Base-by-base conservation (phyloP, 1,140 invertebrate genomes). In the Sweltsa coloradensis region DNA sequence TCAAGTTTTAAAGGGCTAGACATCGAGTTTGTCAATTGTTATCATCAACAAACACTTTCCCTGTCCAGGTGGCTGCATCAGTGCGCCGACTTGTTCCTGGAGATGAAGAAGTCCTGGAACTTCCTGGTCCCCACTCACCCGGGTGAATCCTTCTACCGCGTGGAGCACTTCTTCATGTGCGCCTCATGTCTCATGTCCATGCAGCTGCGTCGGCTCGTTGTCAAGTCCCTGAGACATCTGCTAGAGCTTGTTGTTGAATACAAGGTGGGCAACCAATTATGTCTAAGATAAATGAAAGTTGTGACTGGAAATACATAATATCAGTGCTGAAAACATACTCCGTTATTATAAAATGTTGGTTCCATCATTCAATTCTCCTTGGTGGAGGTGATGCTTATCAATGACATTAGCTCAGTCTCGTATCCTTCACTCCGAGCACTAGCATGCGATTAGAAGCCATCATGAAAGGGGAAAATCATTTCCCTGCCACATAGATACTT, bases 171-270 rank as follows among this genome's bases (percentile, higher is more conserved):
- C 49, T 89, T 89, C 57, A 67, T 70, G 5, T 74, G 75, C 53
- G 74, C 88, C n/a, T 79, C 84, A 52, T 67, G 78, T 1, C 59
- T 91, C n/a, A 80, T 94, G 72, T 88, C 87, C 0, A 68, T 70
- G 21, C 85, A 92, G 59, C 62, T 95, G 19, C 66, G 89, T 31
- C 68, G 74, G 19, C 70, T 91, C 37, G 76, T 92, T 5, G 76
- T 84, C 49, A 75, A 79, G 50, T 91, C 89, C 41, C 64, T 95
- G 19, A 52, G 67, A n/a, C 81, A 91, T 60, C 77, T 90, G 51
- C 71, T 76, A 34, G 67, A 77, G 23, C 78, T 82, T 53, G 73
- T 90, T 49, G 56, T 71, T 2, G 66, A 72, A 43, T 88, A 85
- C 59, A 71, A 71, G 62, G 81, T 83, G 65, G 61, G 45, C 31